Conservation (phyloP, 2,113 vertebrate genomes). For the Brienomyrus brachyistius region DNA sequence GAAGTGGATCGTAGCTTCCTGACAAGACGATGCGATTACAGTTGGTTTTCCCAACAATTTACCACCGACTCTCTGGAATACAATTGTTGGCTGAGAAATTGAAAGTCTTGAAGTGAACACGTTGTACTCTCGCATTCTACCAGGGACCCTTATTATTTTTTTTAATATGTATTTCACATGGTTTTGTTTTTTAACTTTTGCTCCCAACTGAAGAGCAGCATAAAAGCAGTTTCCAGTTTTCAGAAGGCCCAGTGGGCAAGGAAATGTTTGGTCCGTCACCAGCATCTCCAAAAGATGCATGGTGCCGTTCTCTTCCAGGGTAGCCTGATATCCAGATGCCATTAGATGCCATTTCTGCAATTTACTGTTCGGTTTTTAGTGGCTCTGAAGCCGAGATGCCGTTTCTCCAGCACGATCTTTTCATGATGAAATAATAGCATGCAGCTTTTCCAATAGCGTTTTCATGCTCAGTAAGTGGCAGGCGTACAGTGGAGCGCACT, state of each 20-base stretch:
- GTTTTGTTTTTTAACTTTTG: background rate
- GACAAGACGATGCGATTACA: constrained; percentile 1
- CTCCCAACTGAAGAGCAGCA: background rate
- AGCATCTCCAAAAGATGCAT: background rate
- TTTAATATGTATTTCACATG: background rate
- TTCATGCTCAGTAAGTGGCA: background rate
- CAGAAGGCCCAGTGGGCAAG: background rate
- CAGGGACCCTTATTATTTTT: background rate
- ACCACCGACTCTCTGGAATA: background rate
- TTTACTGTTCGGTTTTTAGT: background rate
- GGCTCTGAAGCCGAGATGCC: background rate
- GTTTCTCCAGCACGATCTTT: background rate
- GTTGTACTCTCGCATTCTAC: background rate
- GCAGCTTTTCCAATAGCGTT: background rate
- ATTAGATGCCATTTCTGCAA: background rate
- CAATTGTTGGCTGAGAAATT: background rate
- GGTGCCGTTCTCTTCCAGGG: background rate
- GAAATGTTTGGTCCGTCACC: background rate
- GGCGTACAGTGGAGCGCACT: background rate
- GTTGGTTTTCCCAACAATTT: background rate
- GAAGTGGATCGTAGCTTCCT: background rate
- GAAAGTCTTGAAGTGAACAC: background rate
- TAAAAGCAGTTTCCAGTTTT: background rate
- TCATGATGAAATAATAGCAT: background rate
- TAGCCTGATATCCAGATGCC: background rate